Evolutionary conservation across 2,797 vertebrate species (phyloP).

Genomic region (Knipowitschia caucasica): DNA sequence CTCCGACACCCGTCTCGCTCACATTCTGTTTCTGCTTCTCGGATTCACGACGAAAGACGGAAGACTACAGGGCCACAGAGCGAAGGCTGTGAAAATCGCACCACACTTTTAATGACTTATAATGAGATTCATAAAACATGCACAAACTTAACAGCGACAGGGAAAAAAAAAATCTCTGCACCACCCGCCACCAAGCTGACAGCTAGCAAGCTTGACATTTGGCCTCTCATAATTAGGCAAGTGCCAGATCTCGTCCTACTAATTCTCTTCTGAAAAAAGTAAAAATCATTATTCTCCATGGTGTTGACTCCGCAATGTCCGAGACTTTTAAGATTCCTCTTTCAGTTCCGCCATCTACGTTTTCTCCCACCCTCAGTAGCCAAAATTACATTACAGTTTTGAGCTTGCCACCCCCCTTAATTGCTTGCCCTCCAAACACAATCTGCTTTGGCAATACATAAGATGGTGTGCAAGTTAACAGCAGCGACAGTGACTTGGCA

Average conservation of each 20-base stretch:
- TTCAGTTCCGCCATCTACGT: slow-evolving; percentile 24
- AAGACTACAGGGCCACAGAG: slow-evolving; percentile 54
- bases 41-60: slow-evolving; percentile 45
- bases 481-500: slow-evolving; percentile 83
- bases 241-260: slow-evolving; percentile 79
- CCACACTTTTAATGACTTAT: slow-evolving; percentile 82
- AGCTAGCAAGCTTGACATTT: slow-evolving; percentile 84
- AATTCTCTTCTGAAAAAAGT: slow-evolving; percentile 76
- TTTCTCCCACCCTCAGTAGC: slow-evolving; percentile 49
- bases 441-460: slow-evolving; percentile 87
- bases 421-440: slow-evolving; percentile 87
- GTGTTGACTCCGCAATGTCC: slow-evolving; percentile 79
- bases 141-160: slow-evolving; percentile 73
- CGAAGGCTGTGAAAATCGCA: slow-evolving; percentile 72
- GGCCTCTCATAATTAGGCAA: slow-evolving; percentile 81
- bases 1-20: background rate
- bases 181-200: slow-evolving; percentile 76
- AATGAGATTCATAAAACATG: slow-evolving; percentile 81
- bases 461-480: slow-evolving; percentile 82
- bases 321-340: slow-evolving; percentile 75
- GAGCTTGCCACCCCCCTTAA: slow-evolving; percentile 79
- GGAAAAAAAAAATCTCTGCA: slow-evolving; percentile 37
- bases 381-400: slow-evolving; percentile 85
- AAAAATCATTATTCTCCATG: slow-evolving; percentile 79
- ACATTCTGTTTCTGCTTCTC: slow-evolving; percentile 26